Evolutionary conservation across 2,888 invertebrate species (phyloP).

Genomic region (Drosophila acutilabella): DNA sequence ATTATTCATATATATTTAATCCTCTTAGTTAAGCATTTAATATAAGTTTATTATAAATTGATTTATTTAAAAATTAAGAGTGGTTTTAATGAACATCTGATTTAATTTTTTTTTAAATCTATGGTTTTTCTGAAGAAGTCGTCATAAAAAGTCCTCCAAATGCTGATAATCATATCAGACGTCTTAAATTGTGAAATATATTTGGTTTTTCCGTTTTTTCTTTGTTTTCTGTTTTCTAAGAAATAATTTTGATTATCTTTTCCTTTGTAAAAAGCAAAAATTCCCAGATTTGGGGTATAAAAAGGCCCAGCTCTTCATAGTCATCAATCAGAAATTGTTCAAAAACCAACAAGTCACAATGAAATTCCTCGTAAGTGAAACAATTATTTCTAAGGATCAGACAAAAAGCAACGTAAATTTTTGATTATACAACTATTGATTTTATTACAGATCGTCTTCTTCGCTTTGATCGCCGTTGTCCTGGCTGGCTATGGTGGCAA

Average conservation of each 20-base stretch:
- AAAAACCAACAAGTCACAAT: constrained; percentile 49
- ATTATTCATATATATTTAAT: too few species aligned
- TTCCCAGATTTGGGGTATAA: constrained; percentile 42
- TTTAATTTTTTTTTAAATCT: too few species aligned
- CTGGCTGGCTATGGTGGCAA: constrained; percentile 49
- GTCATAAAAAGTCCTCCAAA: too few species aligned
- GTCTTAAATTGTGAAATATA: background rate
- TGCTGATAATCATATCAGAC: constrained; percentile 1
- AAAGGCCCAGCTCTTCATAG: constrained; percentile 15
- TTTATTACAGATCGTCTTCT: constrained; percentile 56
- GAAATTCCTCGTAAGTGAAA: constrained; percentile 70
- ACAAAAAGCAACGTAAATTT: background rate
- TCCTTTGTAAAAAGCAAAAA: background rate
- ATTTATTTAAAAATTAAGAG: too few species aligned
- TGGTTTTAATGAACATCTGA: too few species aligned
- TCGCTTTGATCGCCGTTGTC: constrained; percentile 63
- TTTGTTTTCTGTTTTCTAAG: constrained; percentile 24
- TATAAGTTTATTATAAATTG: too few species aligned
- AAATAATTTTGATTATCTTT: background rate
- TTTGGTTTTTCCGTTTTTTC: constrained; percentile 32
- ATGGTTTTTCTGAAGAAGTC: too few species aligned
- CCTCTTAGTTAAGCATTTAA: too few species aligned
- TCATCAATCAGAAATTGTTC: constrained; percentile 46
- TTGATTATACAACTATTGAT: background rate
- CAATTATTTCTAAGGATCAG: background rate